Conservation (phyloP, 2,113 vertebrate genomes). For the Rattus norvegicus region DNA sequence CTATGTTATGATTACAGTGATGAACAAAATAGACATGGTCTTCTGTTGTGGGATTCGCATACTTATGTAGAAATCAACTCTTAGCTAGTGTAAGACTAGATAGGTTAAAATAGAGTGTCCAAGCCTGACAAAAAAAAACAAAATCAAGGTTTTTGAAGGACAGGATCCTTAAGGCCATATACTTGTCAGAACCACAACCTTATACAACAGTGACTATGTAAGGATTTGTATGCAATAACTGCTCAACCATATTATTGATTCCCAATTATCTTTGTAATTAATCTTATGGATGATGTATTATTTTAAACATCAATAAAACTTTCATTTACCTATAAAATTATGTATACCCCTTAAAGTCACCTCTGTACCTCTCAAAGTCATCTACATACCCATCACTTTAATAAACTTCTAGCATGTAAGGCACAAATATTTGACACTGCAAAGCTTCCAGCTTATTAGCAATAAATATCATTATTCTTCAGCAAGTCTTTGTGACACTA, state of each 20-base stretch:
- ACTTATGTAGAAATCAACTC: neutral
- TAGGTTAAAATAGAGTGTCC: neutral
- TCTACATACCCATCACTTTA: neutral
- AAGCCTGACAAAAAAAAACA: neutral
- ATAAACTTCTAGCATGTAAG: neutral
- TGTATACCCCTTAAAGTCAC: neutral
- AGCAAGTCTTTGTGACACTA: neutral
- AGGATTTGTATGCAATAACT: neutral
- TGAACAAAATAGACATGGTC: neutral
- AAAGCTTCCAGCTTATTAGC: neutral
- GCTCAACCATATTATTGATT: neutral
- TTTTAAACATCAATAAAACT: neutral
- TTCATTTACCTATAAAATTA: neutral
- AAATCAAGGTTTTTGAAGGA: neutral
- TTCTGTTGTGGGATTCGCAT: neutral
- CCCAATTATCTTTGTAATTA: neutral
- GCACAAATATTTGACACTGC: neutral
- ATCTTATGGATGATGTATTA: neutral
- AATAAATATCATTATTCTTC: neutral
- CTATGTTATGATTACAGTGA: neutral
- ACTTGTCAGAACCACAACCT: neutral
- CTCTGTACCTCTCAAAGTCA: neutral
- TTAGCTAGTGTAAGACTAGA: neutral
- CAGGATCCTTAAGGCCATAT: neutral
- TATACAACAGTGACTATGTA: neutral